A percentile compares a stretch with the other conserved stretches of the same genome.
Evolutionary conservation across 2,888 invertebrate species (phyloP).

Genomic region (Timema podura): DNA sequence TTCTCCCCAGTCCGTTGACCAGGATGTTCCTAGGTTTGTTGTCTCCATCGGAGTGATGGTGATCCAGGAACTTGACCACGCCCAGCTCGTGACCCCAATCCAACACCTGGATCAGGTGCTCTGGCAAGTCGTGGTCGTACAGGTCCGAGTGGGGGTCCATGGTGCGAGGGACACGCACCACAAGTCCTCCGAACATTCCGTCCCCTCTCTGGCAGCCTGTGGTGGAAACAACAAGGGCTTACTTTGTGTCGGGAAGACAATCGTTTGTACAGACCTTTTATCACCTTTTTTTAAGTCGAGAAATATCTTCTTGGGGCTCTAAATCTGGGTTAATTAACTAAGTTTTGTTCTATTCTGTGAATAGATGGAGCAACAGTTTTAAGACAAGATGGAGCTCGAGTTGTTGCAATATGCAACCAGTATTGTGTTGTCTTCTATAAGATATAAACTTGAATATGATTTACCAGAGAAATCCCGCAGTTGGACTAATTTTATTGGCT

Average conservation of each 20-base stretch:
- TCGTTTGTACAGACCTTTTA: neutral
- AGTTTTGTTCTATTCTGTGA: too few species aligned
- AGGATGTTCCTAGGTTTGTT: conserved; percentile 79
- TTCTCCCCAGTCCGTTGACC: conserved; percentile 71
- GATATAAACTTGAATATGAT: too few species aligned
- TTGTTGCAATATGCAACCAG: too few species aligned
- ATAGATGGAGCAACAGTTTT: too few species aligned
- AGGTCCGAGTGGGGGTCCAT: conserved; percentile 59
- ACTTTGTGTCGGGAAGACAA: neutral
- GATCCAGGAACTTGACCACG: conserved; percentile 71
- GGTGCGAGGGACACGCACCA: conserved; percentile 64
- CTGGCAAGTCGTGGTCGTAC: conserved; percentile 75
- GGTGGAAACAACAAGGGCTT: conserved; percentile 14
- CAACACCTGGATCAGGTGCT: conserved; percentile 68
- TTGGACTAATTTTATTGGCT: too few species aligned
- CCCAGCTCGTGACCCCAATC: conserved; percentile 80
- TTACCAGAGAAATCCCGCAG: too few species aligned
- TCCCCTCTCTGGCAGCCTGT: conserved; percentile 80
- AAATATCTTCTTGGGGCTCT: too few species aligned
- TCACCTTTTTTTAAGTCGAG: neutral
- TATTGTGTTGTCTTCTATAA: too few species aligned
- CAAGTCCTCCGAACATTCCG: conserved; percentile 74
- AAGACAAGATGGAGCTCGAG: too few species aligned
- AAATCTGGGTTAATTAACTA: too few species aligned
- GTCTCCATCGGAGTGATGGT: conserved; percentile 76